Evolutionary conservation across 2,113 vertebrate genomes (phyloP), one percentile per base, ranked within the genome.

Genomic region (Cyrtonyx montezumae): DNA sequence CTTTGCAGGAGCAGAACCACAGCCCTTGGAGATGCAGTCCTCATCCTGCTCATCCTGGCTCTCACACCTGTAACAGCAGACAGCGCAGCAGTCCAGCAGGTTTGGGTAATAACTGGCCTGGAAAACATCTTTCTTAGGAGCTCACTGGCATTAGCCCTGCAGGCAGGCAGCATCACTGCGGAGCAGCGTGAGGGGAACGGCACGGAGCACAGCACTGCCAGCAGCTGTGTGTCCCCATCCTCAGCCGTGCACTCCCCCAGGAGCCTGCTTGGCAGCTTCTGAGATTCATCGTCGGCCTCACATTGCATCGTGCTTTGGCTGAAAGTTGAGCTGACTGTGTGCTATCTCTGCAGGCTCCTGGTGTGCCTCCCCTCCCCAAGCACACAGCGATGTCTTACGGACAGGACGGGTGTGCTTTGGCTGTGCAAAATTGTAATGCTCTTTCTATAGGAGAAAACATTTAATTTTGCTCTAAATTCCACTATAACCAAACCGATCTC

Each of bases 381-480:
- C 5, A 4, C 40, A 48, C 88, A 81, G 49, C 0, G 0, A 63
- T 46, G 65, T 22, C 77, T 77, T 82, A 65, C 4, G 2, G 91
- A 69, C 70, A 28, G 79, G 71, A 82, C 67, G 58, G 22, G 86
- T 92, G 63, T 74, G 70, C 66, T 79, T 68, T 77, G 84, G 75
- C 84, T 96, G 93, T 18, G 2, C 36, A 37, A 51, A 90, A 55
- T 10, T 67, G 37, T 68, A 46, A 34, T 3, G 56, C 28, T 94
- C 87, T 83, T 87, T 93, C 95, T 90, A 17, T 10, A 61, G 68
- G 76, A 95, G 59, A 79, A 89, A 91, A 91, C 26, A 87, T 37
- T 76, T 92, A 92, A 88, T 94, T 91, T 96, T 87, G 71, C 76
- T 79, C 68, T 37, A 56, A 94, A 89, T 92, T 94, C 91, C 69